A percentile compares a stretch with the other conserved stretches of the same genome.
Conservation (phyloP, 2,888 invertebrate species). For the Pristionchus mayeri region DNA sequence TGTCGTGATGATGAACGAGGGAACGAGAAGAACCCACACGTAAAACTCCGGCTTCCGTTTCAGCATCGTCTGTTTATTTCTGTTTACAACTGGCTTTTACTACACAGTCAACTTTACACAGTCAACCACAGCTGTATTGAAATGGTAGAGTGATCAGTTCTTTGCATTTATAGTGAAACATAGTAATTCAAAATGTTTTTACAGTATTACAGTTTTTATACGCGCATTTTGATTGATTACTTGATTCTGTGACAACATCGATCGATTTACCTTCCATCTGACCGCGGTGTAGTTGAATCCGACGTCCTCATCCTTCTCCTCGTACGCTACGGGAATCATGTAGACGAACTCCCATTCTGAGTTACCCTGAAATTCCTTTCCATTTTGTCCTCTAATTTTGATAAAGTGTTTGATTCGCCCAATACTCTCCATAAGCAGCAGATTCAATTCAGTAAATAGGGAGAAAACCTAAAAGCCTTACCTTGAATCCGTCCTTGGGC, state of each 20-base stretch:
- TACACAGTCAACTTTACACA: no score
- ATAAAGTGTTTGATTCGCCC: no score
- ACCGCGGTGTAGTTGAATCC: slow-evolving; percentile 58
- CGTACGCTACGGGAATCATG: slow-evolving; percentile 50
- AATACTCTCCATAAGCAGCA: no score
- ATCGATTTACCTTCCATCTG: slow-evolving; percentile 28
- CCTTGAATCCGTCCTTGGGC: slow-evolving; percentile 28
- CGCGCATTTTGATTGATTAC: no score
- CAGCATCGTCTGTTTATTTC: neutral
- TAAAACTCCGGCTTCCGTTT: slow-evolving; percentile 23
- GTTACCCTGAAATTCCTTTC: slow-evolving; percentile 63
- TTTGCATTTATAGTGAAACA: neutral
- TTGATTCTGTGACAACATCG: no score
- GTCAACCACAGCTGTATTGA: no score
- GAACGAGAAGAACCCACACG: neutral
- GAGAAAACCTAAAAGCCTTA: no score
- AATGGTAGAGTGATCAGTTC: neutral
- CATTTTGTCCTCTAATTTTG: no score
- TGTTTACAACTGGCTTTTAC: no score
- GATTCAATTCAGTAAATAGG: no score
- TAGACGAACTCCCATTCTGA: slow-evolving; percentile 61
- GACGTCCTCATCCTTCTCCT: slow-evolving; percentile 60
- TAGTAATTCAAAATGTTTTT: neutral
- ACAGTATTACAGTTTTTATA: no score
- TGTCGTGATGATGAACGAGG: neutral